These are phyloP conservation scores for Tympanuchus pallidicinctus DNA, from an alignment of 2,113 vertebrate genomes.

Conservation along the genomic window DNA sequence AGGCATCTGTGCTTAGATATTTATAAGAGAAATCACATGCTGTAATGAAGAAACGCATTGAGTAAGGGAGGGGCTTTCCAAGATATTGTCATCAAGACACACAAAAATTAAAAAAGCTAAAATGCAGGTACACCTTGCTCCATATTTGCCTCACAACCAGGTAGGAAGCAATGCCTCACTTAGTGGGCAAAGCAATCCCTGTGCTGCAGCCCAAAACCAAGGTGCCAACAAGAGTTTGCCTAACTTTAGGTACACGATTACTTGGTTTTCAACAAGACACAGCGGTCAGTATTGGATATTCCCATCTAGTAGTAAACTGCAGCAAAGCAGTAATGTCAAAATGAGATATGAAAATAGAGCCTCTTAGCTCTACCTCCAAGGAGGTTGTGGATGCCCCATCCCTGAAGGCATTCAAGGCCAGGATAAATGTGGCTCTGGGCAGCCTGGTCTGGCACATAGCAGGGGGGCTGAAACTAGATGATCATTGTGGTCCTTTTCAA, in stretches of 20 bases:
- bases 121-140: background rate
- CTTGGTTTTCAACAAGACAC: background rate
- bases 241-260: background rate
- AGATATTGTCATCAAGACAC: background rate
- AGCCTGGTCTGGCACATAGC: too few relatives aligned
- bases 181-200: background rate
- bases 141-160: background rate
- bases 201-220: background rate
- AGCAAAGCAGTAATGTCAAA: background rate
- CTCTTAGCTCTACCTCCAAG: too few relatives aligned
- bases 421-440: too few relatives aligned
- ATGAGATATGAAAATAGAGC: background rate
- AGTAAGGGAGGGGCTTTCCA: rapidly evolving
- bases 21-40: background rate
- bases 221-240: background rate
- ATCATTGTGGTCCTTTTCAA: too few relatives aligned
- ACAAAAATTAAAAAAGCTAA: background rate
- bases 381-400: too few relatives aligned
- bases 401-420: too few relatives aligned
- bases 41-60: rapidly evolving
- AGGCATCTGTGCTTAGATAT: background rate
- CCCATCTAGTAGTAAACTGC: background rate
- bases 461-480: too few relatives aligned
- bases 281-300: background rate
- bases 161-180: background rate